Percentiles rank a stretch among this genome's conserved stretches.
phyloP scores from a whole-genome alignment of 2,888 invertebrate genomes.

The Drosophila koepferae region DNA sequence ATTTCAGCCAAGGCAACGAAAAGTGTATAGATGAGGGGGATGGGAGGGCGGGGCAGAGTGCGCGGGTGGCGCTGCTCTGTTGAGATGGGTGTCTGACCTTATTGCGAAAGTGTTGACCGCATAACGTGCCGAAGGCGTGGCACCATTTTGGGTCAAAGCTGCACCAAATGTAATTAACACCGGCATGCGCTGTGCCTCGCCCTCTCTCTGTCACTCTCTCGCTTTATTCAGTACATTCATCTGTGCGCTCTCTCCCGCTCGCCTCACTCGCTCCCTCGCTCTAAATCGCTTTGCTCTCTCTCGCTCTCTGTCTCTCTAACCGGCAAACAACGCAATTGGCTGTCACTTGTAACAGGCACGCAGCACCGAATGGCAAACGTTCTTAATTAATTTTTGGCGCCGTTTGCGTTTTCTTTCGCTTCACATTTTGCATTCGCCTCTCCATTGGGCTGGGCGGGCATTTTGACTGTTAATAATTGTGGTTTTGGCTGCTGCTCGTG shows the following conservation, averaged over 20 bases:
- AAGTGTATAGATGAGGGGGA: conserved; percentile 1
- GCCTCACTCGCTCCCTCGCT: conserved; percentile 5
- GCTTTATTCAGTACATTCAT: background rate
- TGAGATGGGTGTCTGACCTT: conserved; percentile 57
- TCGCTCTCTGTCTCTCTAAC: conserved; percentile 48
- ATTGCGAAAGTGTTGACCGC: conserved; percentile 76
- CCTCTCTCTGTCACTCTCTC: background rate
- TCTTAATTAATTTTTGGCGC: conserved; percentile 78
- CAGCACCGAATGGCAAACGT: conserved; percentile 57
- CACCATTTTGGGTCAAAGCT: conserved; percentile 68
- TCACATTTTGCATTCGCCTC: background rate
- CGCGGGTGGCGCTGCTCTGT: conserved; percentile 30
- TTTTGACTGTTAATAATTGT: conserved; percentile 45
- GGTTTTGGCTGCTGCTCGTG: conserved; percentile 46
- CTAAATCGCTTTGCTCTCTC: conserved; percentile 5
- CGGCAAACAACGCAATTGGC: conserved; percentile 55
- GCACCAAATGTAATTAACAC: conserved; percentile 74
- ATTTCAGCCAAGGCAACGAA: conserved; percentile 22
- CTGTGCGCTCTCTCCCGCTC: background rate
- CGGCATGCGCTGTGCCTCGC: conserved; percentile 12
- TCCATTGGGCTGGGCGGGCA: conserved; percentile 12
- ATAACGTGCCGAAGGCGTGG: conserved; percentile 39
- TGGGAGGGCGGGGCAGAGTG: background rate
- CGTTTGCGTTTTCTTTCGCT: conserved; percentile 9
- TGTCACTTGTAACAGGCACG: conserved; percentile 75